A percentile compares a stretch with the other conserved stretches of the same genome.
phyloP scores from a whole-genome alignment of 2,888 invertebrate genomes.

The Phytoseiulus persimilis region DNA sequence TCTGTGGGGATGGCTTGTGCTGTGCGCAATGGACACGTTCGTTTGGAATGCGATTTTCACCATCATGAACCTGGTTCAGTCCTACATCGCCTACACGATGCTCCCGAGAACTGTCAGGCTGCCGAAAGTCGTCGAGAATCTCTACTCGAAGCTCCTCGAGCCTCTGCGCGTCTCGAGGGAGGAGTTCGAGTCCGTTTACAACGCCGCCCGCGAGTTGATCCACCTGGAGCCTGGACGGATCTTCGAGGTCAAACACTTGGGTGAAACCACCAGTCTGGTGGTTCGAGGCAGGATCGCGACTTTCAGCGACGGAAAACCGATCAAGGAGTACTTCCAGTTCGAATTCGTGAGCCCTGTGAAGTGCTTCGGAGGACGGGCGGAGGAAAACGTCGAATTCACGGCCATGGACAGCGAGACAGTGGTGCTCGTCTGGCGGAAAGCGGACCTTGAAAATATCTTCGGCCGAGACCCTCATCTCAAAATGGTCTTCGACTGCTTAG shows the following conservation, averaged over 20 bases:
- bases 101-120: neutral
- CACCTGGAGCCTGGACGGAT: neutral
- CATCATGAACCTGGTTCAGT: slow-evolving; percentile 24
- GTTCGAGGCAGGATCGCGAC: neutral
- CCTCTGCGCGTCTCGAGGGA: slow-evolving; percentile 13
- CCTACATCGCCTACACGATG: slow-evolving; percentile 26
- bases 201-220: slow-evolving; percentile 13
- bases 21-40: slow-evolving; percentile 25
- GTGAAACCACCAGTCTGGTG: neutral
- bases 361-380: neutral
- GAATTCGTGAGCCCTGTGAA: slow-evolving; percentile 7
- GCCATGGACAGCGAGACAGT: neutral
- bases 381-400: neutral
- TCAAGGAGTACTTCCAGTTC: slow-evolving; percentile 22
- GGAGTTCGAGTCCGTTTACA: slow-evolving; percentile 24
- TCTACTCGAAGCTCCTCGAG: slow-evolving; percentile 13
- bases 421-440: neutral
- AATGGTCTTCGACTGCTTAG: slow-evolving; percentile 33
- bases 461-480: neutral
- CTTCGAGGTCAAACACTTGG: neutral
- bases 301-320: neutral
- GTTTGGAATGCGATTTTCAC: slow-evolving; percentile 32
- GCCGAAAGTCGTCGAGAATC: neutral
- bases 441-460: neutral
- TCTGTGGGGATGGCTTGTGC: slow-evolving; percentile 32